Conservation (phyloP, 2,888 invertebrate genomes). For the Thymelicus acteon region DNA sequence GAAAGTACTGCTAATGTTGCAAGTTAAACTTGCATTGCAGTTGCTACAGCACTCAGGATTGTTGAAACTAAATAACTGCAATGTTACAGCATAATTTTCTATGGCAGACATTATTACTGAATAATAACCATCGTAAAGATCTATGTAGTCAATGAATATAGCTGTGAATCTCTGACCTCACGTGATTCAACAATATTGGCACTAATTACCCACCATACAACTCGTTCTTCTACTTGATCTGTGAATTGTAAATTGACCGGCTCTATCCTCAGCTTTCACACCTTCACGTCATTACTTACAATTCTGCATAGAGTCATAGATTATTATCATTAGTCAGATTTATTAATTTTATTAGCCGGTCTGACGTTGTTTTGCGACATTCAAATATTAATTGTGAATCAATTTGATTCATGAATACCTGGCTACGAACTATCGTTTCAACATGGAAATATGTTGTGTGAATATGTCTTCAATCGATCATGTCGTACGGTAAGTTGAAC, state of each 20-base stretch:
- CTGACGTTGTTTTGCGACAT: background rate
- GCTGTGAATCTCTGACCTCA: slow-evolving; percentile 59
- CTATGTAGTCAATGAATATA: slow-evolving; percentile 59
- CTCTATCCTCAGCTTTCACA: background rate
- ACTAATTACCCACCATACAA: slow-evolving; percentile 41
- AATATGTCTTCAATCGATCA: too few species aligned
- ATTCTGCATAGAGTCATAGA: too few species aligned
- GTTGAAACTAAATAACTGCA: slow-evolving; percentile 12
- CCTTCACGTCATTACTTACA: background rate
- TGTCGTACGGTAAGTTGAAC: too few species aligned
- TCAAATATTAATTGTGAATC: too few species aligned
- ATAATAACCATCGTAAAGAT: slow-evolving; percentile 68
- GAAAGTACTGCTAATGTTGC: too few species aligned
- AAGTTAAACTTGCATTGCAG: slow-evolving; percentile 7
- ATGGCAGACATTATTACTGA: slow-evolving; percentile 67
- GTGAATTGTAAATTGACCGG: slow-evolving; percentile 5
- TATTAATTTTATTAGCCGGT: background rate
- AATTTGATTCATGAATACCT: too few species aligned
- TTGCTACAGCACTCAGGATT: slow-evolving; percentile 1
- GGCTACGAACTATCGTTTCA: too few species aligned
- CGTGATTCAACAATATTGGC: slow-evolving; percentile 67
- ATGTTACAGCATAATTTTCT: slow-evolving; percentile 52
- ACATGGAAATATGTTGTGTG: too few species aligned
- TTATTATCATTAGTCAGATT: background rate
- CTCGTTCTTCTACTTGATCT: background rate